Conservation (phyloP, 1,140 invertebrate species). For the Diploscapter pachys region DNA sequence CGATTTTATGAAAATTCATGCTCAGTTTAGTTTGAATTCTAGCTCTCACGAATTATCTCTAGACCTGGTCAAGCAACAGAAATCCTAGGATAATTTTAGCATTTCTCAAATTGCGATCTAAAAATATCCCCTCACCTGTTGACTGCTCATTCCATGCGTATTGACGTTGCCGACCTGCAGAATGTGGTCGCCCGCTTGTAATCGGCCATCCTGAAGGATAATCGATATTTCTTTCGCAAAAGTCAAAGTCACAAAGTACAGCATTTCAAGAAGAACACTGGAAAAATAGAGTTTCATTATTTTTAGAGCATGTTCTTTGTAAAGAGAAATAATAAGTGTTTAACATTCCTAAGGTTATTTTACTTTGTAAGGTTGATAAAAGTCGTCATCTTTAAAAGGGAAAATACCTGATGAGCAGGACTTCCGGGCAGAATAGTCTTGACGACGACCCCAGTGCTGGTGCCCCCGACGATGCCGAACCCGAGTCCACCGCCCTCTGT, state of each 20-base stretch:
- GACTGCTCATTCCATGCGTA: constrained; percentile 81
- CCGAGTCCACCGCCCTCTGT: constrained; percentile 64
- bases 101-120: not conserved
- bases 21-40: too few species aligned
- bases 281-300: not conserved
- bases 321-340: too few species aligned
- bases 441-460: constrained; percentile 91
- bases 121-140: constrained; percentile 65
- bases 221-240: constrained; percentile 21
- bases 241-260: not conserved
- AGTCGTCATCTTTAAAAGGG: too few species aligned
- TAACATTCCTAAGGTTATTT: too few species aligned
- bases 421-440: constrained; percentile 88
- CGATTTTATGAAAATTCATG: too few species aligned
- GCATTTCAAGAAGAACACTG: not conserved
- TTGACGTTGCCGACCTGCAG: constrained; percentile 88
- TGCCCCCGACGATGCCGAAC: constrained; percentile 89
- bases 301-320: too few species aligned
- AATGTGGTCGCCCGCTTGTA: constrained; percentile 87
- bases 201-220: constrained; percentile 71
- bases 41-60: too few species aligned
- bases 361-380: not conserved
- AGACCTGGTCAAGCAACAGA: not conserved
- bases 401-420: constrained; percentile 78
- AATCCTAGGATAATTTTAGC: not conserved